Evolutionary conservation across 2,888 invertebrate species (phyloP), one percentile per base, ranked within the genome.

Genomic region (Hedya salicella): DNA sequence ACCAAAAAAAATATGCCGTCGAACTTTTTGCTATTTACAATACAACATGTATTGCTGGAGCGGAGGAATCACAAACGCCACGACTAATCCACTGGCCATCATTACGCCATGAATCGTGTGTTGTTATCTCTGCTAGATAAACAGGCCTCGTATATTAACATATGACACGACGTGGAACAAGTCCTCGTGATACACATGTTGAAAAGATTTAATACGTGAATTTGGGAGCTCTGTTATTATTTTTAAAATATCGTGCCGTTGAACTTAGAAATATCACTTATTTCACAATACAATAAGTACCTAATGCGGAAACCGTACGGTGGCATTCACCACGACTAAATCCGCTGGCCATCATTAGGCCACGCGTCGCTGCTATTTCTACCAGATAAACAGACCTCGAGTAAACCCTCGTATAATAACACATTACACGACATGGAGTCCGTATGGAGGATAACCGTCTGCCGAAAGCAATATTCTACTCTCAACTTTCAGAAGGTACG

Each of bases 211-310:
- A 25, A 25, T 25, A 6, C 4, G 25, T 25, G 25, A 25, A 6
- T 25, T 25, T 25, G 25, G n/a, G 25, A 25, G 6, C 25, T 25
- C 25, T 25, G 25, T 25, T n/a, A 25, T 25, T 25, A 25, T 3
- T 3, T 25, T 25, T n/a, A n/a, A n/a, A n/a, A n/a, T 1, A 25
- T 25, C 25, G 6, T 25, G 25, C 25, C 6, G 25, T 25, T 6
- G 25, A 25, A 6, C 4, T 6, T 25, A 25, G 25, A 25, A 25
- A 6, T 25, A 85, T n/a, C n/a, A n/a, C n/a, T n/a, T n/a, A n/a
- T n/a, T n/a, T n/a, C 83, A 87, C 84, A 86, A 87, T 87, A 87
- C 89, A 88, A 88, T 88, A 88, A 89, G 85, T 85, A 85, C 87
- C 85, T 85, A 83, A n/a, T n/a, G 85, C 79, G 76, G 76, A 79